phyloP scores from a whole-genome alignment of 2,113 vertebrate genomes.

The Xyliphius kryptos region DNA sequence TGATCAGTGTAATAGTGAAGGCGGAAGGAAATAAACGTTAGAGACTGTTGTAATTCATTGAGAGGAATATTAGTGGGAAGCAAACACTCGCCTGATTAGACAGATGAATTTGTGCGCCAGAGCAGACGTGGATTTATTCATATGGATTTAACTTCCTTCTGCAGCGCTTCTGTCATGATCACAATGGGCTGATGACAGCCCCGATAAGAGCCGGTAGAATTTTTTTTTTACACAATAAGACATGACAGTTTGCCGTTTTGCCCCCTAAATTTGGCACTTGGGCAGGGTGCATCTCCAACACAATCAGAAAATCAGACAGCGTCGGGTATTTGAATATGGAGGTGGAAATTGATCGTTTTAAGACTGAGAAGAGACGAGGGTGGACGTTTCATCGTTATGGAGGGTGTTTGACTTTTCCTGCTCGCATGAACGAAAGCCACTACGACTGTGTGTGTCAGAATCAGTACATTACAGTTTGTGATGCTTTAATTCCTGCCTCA shows the following conservation, averaged over 20 bases:
- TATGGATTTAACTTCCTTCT: constrained; percentile 35
- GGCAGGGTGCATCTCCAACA: constrained; percentile 28
- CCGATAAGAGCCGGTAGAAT: no score
- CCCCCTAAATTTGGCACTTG: constrained; percentile 36
- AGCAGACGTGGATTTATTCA: constrained; percentile 37
- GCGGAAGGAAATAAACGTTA: no score
- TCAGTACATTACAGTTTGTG: no score
- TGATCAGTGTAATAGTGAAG: no score
- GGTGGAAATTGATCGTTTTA: constrained; percentile 23
- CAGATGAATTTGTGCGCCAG: not conserved
- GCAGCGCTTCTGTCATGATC: constrained; percentile 34
- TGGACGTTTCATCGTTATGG: constrained; percentile 1
- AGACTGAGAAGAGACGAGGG: constrained; percentile 15
- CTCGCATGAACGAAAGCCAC: no score
- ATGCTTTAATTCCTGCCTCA: no score
- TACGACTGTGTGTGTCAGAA: no score
- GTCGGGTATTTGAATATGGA: constrained; percentile 32
- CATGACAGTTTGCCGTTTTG: constrained; percentile 41
- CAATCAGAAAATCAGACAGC: constrained; percentile 31
- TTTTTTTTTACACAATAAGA: constrained; percentile 16
- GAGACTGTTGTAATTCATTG: no score
- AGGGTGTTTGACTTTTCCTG: no score
- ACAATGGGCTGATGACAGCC: constrained; percentile 46
- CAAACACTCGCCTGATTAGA: constrained; percentile 23
- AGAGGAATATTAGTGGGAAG: no score